Conservation (phyloP, 1,140 invertebrate genomes). For the Heliconius eleuchia region DNA sequence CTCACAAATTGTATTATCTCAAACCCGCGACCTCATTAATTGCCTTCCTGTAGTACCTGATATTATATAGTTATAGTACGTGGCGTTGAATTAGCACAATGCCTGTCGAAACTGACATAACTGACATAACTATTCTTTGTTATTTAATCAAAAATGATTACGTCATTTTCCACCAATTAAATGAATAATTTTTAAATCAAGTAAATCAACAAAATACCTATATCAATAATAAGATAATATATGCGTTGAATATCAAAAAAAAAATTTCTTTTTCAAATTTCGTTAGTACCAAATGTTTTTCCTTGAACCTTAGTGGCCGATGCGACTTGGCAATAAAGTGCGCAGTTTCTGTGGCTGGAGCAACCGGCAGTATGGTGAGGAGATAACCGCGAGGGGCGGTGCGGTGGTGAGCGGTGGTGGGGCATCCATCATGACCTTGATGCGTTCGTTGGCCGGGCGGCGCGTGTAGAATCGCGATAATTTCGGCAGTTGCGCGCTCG, state of each 20-base stretch:
- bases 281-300: neutral
- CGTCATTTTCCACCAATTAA: neutral
- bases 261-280: neutral
- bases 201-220: neutral
- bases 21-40: conserved; percentile 47
- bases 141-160: neutral
- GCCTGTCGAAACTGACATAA: neutral
- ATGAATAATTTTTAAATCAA: neutral
- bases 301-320: conserved; percentile 13
- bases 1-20: conserved; percentile 30
- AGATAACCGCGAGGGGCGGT: conserved; percentile 42
- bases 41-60: conserved; percentile 21
- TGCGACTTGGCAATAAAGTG: conserved; percentile 20
- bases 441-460: conserved; percentile 70
- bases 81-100: neutral
- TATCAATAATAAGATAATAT: neutral
- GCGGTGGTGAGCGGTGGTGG: conserved; percentile 40
- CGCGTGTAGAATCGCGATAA: conserved; percentile 74
- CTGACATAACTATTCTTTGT: neutral
- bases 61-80: neutral
- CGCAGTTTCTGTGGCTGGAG: conserved; percentile 35
- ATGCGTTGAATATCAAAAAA: neutral
- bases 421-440: conserved; percentile 64
- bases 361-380: conserved; percentile 25
- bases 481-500: conserved; percentile 71